Evolutionary conservation across 37 sponge, comb jelly and placozoan genomes (phyloP).

Genomic region (Petrosia ficiformis): DNA sequence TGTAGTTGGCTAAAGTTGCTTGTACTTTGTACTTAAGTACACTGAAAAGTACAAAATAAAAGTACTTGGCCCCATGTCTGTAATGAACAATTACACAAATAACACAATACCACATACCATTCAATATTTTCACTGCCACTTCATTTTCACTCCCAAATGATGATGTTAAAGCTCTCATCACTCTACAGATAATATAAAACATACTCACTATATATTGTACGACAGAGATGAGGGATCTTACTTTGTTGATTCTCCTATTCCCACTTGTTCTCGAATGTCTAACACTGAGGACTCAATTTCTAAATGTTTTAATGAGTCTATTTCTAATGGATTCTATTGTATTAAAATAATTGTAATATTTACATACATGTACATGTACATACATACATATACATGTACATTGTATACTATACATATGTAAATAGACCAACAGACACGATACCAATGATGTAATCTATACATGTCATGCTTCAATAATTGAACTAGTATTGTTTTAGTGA

Average conservation of each 20-base stretch:
- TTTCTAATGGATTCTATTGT: not conserved
- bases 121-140: constrained; percentile 56
- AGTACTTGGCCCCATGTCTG: too few species aligned
- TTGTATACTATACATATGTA: not conserved
- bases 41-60: too few species aligned
- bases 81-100: not conserved
- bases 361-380: not conserved
- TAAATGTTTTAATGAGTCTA: not conserved
- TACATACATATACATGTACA: constrained; percentile 8
- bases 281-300: not conserved
- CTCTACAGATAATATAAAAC: too few species aligned
- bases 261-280: constrained; percentile 60
- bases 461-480: too few species aligned
- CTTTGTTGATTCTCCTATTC: constrained; percentile 74
- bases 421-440: too few species aligned
- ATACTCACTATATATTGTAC: too few species aligned
- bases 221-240: too few species aligned
- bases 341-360: not conserved
- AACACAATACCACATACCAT: constrained; percentile 17
- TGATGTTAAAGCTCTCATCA: constrained; percentile 16
- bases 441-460: too few species aligned
- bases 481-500: too few species aligned
- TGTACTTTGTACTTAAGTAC: too few species aligned
- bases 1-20: too few species aligned
- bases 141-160: constrained; percentile 21